Evolutionary conservation across 92 coral and sea anemone species (phyloP).

Genomic region (Parazoanthus swiftii): DNA sequence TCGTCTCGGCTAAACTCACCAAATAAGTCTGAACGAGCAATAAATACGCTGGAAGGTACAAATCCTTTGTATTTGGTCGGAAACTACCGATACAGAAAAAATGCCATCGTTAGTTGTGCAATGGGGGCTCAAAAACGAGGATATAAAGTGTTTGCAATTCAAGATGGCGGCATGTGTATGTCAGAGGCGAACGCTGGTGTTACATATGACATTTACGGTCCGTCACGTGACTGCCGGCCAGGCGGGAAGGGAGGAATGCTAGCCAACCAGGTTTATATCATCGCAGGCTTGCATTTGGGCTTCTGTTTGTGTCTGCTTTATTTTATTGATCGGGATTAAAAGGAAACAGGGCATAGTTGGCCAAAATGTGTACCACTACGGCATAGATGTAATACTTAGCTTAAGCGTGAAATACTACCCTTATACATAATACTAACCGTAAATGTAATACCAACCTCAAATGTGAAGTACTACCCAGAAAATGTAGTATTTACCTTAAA

Average conservation of each 20-base stretch:
- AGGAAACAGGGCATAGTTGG: neutral
- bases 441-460: too few species aligned
- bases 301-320: too few species aligned
- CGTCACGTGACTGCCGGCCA: conserved; percentile 10
- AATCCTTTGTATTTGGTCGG: neutral
- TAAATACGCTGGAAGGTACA: neutral
- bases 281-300: neutral
- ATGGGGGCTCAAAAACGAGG: neutral
- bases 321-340: neutral
- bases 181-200: neutral
- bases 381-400: too few species aligned
- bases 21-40: neutral
- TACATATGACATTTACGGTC: conserved; percentile 1
- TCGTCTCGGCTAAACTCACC: neutral
- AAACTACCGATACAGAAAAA: neutral
- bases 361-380: neutral
- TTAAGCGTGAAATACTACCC: too few species aligned
- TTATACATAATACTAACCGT: too few species aligned
- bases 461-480: too few species aligned
- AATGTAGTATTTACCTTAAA: too few species aligned
- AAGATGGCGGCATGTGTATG: conserved; percentile 15
- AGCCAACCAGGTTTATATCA: neutral
- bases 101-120: neutral
- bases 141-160: neutral
- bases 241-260: conserved; percentile 9